A percentile compares a stretch with the other conserved stretches of the same genome.
These are phyloP conservation scores for Spermophilus dauricus DNA, from an alignment of 2,113 vertebrate species.

Conservation along the genomic window DNA sequence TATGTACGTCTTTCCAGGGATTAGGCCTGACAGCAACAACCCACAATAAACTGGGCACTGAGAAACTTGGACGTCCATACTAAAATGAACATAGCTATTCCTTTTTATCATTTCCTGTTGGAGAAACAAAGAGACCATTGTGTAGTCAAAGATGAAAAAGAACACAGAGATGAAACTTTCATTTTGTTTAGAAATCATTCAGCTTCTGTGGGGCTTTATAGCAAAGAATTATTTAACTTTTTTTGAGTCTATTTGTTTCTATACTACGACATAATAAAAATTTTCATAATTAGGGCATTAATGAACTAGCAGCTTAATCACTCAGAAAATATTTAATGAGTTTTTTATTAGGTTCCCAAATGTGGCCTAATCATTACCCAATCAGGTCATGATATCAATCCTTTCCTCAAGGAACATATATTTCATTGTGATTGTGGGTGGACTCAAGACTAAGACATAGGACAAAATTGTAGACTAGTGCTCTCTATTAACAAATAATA, in stretches of 20 bases:
- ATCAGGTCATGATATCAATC: rapidly evolving
- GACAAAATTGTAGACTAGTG: not conserved
- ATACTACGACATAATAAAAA: not conserved
- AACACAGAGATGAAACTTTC: not conserved
- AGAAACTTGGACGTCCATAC: not conserved
- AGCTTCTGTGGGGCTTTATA: not conserved
- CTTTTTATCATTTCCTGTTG: not conserved
- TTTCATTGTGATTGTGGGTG: not conserved
- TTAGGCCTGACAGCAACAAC: slow-evolving; percentile 27
- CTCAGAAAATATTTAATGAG: not conserved
- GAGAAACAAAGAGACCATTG: not conserved
- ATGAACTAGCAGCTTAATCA: not conserved
- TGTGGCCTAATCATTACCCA: not conserved
- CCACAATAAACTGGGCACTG: slow-evolving; percentile 57
- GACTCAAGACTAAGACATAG: not conserved
- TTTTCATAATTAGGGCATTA: slow-evolving; percentile 19
- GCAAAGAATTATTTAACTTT: not conserved
- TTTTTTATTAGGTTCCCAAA: not conserved
- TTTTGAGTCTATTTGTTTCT: not conserved
- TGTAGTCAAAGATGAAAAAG: not conserved
- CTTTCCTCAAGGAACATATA: not conserved
- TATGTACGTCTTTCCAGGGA: slow-evolving; percentile 72
- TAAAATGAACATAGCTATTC: slow-evolving; percentile 7
- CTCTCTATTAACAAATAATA: not conserved
- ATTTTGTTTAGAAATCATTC: slow-evolving; percentile 33